Conservation (phyloP, 1,140 invertebrate species). For the Carcinoscorpius rotundicauda region DNA sequence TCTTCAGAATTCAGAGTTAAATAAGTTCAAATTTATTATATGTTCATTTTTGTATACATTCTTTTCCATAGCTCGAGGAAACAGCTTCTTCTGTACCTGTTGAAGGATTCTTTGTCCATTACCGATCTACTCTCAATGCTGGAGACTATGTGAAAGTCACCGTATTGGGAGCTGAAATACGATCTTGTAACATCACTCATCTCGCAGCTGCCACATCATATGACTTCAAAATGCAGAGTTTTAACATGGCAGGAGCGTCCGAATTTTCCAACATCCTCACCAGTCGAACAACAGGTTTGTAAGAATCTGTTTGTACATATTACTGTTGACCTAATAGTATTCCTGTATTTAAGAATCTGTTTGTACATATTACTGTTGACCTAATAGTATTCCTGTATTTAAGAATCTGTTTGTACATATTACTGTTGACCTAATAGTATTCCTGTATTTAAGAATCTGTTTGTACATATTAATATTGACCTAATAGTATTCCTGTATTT, state of each 20-base stretch:
- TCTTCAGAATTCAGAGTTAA: no score
- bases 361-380: no score
- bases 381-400: neutral
- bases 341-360: neutral
- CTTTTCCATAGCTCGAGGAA: no score
- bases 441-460: neutral
- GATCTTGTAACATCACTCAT: constrained; percentile 55
- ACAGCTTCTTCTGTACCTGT: constrained; percentile 29
- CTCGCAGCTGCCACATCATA: constrained; percentile 67
- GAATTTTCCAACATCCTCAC: constrained; percentile 70
- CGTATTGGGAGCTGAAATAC: constrained; percentile 51
- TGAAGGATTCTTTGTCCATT: constrained; percentile 82
- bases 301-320: neutral
- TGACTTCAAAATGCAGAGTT: constrained; percentile 81
- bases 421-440: no score
- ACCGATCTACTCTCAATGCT: constrained; percentile 60
- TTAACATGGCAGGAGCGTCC: constrained; percentile 68
- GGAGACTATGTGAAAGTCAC: constrained; percentile 70
- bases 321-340: no score
- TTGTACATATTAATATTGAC: no score
- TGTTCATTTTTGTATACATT: no score
- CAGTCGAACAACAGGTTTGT: constrained; percentile 42
- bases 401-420: neutral
- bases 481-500: no score
- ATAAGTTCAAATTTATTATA: no score